phyloP scores from a whole-genome alignment of 2,888 invertebrate genomes.

The Cabera pusaria region DNA sequence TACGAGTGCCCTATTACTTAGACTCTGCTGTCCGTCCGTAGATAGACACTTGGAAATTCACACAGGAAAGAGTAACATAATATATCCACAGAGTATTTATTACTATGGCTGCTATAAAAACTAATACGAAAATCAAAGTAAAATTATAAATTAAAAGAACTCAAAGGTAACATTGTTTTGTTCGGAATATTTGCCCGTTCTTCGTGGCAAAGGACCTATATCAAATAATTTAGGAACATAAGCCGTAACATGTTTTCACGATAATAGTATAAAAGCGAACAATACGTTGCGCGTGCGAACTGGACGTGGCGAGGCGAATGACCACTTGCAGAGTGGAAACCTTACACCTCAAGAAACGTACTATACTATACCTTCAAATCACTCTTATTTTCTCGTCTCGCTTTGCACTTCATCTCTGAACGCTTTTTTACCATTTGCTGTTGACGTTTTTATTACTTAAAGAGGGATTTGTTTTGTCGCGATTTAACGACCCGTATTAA shows the following conservation, averaged over 20 bases:
- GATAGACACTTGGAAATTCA: no score
- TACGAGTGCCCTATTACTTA: no score
- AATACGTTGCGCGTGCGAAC: slow-evolving; percentile 34
- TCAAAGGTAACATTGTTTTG: no score
- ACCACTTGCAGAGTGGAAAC: slow-evolving; percentile 50
- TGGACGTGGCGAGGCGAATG: slow-evolving; percentile 43
- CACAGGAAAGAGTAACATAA: no score
- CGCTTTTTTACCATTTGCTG: slow-evolving; percentile 47
- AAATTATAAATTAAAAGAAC: no score
- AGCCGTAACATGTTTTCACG: slow-evolving; percentile 15
- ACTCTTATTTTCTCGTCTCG: slow-evolving; percentile 54
- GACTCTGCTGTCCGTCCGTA: no score
- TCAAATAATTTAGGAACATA: slow-evolving; percentile 15
- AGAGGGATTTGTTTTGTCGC: slow-evolving; percentile 42
- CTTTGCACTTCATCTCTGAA: slow-evolving; percentile 47
- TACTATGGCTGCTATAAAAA: no score
- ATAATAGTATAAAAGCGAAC: slow-evolving; percentile 27
- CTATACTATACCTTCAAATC: slow-evolving; percentile 46
- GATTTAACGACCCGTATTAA: slow-evolving; percentile 38
- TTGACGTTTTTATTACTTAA: slow-evolving; percentile 50
- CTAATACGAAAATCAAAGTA: no score
- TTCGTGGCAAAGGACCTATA: no score
- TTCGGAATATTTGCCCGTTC: no score
- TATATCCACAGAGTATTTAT: no score
- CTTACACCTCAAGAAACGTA: slow-evolving; percentile 38